These are phyloP conservation scores for Hemibagrus guttatus DNA, from an alignment of 2,797 vertebrate species.

Conservation along the genomic window DNA sequence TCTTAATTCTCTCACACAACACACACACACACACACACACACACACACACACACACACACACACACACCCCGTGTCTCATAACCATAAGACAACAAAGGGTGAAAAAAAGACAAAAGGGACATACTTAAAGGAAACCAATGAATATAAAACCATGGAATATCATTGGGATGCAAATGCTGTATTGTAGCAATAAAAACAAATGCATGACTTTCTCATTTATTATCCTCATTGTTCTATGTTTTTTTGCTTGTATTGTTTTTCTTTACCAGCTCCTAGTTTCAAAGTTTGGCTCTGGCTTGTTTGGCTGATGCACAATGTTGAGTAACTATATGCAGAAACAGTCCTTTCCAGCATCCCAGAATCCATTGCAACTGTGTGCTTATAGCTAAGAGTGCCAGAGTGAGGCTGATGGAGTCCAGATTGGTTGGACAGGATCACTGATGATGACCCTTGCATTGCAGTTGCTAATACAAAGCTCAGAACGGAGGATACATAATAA, in stretches of 20 bases:
- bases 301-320: not conserved
- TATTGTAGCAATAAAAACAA: slow-evolving; percentile 47
- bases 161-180: slow-evolving; percentile 52
- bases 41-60: slow-evolving; percentile 58
- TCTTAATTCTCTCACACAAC: slow-evolving; percentile 76
- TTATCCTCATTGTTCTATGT: slow-evolving; percentile 46
- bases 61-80: slow-evolving; percentile 51
- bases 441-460: slow-evolving; percentile 39
- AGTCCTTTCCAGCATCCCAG: slow-evolving; percentile 7
- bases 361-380: slow-evolving; percentile 15
- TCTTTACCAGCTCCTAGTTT: slow-evolving; percentile 37
- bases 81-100: slow-evolving; percentile 29
- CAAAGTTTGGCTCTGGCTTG: slow-evolving; percentile 15
- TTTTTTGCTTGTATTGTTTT: slow-evolving; percentile 37
- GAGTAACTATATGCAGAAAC: slow-evolving; percentile 5
- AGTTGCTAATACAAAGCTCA: slow-evolving; percentile 27
- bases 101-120: slow-evolving; percentile 28
- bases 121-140: slow-evolving; percentile 38
- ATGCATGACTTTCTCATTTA: slow-evolving; percentile 54
- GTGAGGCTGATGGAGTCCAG: slow-evolving; percentile 46
- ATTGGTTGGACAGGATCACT: slow-evolving; percentile 24
- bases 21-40: slow-evolving; percentile 61
- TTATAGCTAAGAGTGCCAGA: not conserved
- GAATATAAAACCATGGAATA: slow-evolving; percentile 46
- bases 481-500: slow-evolving; percentile 25